Percentiles rank a stretch among this genome's conserved stretches.
These are phyloP conservation scores for Danio kyathit DNA, from an alignment of 2,797 vertebrate genomes.

Conservation along the genomic window DNA sequence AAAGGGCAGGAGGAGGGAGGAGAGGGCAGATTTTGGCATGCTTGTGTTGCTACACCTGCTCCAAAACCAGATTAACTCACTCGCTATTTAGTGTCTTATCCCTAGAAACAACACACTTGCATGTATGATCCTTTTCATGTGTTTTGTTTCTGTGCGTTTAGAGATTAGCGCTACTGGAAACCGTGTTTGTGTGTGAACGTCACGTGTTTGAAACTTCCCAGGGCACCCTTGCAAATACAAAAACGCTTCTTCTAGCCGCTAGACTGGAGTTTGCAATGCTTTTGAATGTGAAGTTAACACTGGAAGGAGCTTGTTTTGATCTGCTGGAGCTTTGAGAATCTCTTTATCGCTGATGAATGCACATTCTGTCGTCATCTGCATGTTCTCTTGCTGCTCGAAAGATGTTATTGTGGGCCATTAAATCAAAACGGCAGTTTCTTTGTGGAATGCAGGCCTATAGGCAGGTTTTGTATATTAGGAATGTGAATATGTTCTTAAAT, in stretches of 20 bases:
- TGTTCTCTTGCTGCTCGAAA: not conserved
- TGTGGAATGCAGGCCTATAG: not conserved
- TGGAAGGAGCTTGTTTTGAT: conserved; percentile 7
- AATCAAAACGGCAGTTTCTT: not conserved
- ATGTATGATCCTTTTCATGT: conserved; percentile 33
- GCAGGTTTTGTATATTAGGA: too few species aligned
- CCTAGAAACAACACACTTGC: conserved; percentile 13
- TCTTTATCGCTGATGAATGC: not conserved
- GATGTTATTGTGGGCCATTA: not conserved
- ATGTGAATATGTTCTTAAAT: too few species aligned
- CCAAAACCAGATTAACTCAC: conserved; percentile 59
- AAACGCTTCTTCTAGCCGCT: not conserved
- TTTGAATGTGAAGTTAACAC: not conserved
- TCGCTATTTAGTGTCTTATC: conserved; percentile 38
- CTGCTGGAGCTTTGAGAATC: not conserved
- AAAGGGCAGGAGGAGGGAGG: conserved; percentile 49
- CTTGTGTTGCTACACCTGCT: conserved; percentile 64
- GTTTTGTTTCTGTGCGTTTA: conserved; percentile 44
- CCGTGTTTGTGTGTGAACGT: not conserved
- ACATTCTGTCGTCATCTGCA: not conserved
- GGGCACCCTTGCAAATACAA: conserved; percentile 3
- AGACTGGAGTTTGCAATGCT: conserved; percentile 14
- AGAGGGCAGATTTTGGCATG: conserved; percentile 42
- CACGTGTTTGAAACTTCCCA: conserved; percentile 13
- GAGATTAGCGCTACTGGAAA: conserved; percentile 10